phyloP scores from a whole-genome alignment of 2,113 vertebrate species.

The Verasper variegatus region DNA sequence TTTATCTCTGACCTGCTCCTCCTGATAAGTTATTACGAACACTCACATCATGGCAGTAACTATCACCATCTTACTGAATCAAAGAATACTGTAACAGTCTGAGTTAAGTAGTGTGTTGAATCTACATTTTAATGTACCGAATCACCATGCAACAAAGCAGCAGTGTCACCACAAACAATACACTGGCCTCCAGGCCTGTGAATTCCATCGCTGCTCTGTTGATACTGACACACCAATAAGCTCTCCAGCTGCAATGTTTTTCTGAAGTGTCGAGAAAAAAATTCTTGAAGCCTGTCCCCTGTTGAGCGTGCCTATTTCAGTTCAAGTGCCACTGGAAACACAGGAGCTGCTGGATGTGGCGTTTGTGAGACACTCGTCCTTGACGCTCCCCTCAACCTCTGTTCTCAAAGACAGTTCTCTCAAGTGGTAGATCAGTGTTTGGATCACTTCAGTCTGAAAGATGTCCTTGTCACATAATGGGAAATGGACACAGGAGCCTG shows the following conservation, averaged over 20 bases:
- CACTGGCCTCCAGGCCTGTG: conserved; percentile 25
- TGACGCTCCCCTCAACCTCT: conserved; percentile 77
- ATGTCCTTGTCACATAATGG: conserved; percentile 78
- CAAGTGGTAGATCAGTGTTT: conserved; percentile 72
- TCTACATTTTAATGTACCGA: conserved; percentile 27
- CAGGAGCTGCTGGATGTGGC: conserved; percentile 70
- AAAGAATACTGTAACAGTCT: neutral
- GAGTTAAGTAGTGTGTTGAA: conserved; percentile 6
- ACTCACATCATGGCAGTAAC: neutral
- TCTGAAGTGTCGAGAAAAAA: conserved; percentile 57
- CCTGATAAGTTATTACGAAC: too few relatives aligned
- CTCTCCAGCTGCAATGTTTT: conserved; percentile 62
- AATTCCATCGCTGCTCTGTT: conserved; percentile 51
- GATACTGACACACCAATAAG: conserved; percentile 56
- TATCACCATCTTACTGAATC: neutral
- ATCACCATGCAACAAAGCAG: conserved; percentile 28
- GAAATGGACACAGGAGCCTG: conserved; percentile 58
- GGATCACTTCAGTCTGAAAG: conserved; percentile 76
- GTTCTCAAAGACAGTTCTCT: conserved; percentile 80
- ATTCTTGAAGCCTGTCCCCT: conserved; percentile 73
- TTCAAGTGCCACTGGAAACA: conserved; percentile 79
- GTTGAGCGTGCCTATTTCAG: conserved; percentile 74
- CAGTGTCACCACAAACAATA: conserved; percentile 47
- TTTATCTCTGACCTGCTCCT: too few relatives aligned
- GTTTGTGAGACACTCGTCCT: conserved; percentile 80